Evolutionary conservation across 2,113 vertebrate species (phyloP).

Genomic region (Leptodactylus fuscus): DNA sequence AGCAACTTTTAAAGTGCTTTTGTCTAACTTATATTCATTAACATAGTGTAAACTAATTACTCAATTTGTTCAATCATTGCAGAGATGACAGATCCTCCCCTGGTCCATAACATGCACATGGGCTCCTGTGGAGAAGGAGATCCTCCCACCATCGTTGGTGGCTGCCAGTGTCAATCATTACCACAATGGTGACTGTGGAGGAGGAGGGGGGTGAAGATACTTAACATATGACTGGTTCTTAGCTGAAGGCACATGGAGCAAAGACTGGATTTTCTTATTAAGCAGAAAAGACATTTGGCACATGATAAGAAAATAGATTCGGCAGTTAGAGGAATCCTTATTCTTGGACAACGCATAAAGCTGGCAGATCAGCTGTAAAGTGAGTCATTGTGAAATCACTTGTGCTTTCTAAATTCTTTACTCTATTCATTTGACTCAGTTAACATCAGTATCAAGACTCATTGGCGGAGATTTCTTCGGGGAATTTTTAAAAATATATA

Average conservation of each 20-base stretch:
- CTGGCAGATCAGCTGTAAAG: neutral
- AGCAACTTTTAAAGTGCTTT: neutral
- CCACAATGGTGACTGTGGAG: slow-evolving; percentile 10
- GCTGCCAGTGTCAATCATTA: slow-evolving; percentile 5
- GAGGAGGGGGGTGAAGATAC: neutral
- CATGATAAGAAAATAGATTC: neutral
- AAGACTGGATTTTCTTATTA: neutral
- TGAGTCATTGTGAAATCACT: neutral
- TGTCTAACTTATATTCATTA: neutral
- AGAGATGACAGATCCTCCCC: neutral
- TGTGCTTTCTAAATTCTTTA: neutral
- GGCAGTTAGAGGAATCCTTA: neutral
- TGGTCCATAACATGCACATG: neutral
- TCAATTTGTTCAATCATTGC: slow-evolving; percentile 4
- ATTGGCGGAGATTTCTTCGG: too few species aligned
- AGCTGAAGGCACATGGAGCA: neutral
- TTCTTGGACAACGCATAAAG: neutral
- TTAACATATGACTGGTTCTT: slow-evolving; percentile 7
- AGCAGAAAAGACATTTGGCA: neutral
- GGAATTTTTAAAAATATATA: too few species aligned
- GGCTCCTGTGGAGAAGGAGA: neutral
- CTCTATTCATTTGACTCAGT: neutral
- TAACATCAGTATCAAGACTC: neutral
- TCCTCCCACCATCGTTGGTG: neutral
- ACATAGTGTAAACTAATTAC: neutral